Percentiles rank a stretch among this genome's conserved stretches.
Evolutionary conservation across 2,797 vertebrate genomes (phyloP).

Genomic region (Rhynchotus rufescens): DNA sequence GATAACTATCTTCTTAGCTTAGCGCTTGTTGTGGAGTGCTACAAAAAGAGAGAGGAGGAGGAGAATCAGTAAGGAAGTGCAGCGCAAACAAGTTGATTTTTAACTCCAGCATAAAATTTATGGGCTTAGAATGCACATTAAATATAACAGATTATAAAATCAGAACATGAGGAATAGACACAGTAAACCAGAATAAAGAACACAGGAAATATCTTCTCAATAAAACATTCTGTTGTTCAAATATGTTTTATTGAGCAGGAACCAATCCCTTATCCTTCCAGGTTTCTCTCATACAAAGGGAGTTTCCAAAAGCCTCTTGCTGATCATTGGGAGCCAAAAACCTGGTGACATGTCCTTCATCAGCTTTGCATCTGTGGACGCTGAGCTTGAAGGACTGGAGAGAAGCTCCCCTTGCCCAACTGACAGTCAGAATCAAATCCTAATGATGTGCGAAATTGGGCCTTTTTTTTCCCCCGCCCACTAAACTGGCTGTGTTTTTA

Average conservation of each 20-base stretch:
- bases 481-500: background rate
- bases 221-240: background rate
- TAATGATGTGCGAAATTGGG: background rate
- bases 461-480: background rate
- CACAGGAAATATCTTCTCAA: background rate
- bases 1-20: conserved; percentile 3
- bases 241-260: background rate
- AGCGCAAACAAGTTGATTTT: background rate
- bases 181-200: background rate
- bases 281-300: background rate
- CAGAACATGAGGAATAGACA: background rate
- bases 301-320: background rate
- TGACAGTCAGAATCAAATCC: background rate
- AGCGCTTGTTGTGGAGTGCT: background rate
- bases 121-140: background rate
- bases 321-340: background rate
- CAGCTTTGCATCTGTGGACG: background rate
- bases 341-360: background rate
- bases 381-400: background rate
- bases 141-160: conserved; percentile 30
- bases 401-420: too few species aligned
- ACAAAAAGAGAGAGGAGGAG: background rate
- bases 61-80: background rate
- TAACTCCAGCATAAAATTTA: conserved; percentile 3
- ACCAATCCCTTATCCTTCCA: background rate